Percentiles rank a stretch among this genome's conserved stretches.
These are phyloP conservation scores for Acrocera orbiculus DNA, from an alignment of 2,888 invertebrate species.

Conservation along the genomic window DNA sequence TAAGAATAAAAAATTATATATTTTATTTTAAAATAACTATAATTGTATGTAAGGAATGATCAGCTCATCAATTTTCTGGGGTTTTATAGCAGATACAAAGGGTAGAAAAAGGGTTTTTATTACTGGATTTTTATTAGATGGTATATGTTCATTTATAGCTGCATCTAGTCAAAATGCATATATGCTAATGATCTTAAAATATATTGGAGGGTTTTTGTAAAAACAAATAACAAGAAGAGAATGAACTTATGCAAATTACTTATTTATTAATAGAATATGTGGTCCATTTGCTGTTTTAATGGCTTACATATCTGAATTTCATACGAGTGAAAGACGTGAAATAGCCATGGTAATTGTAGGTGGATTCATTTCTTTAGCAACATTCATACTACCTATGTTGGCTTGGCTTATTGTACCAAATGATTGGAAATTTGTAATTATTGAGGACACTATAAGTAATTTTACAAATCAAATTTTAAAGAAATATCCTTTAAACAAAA, in stretches of 20 bases:
- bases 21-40: not conserved
- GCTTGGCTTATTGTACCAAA: slow-evolving; percentile 56
- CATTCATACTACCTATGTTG: slow-evolving; percentile 44
- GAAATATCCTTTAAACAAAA: not conserved
- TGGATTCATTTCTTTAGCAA: slow-evolving; percentile 46
- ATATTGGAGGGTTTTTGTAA: slow-evolving; percentile 57
- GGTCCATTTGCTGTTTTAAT: slow-evolving; percentile 59
- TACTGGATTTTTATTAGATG: slow-evolving; percentile 45
- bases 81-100: slow-evolving; percentile 55
- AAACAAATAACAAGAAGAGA: slow-evolving; percentile 19
- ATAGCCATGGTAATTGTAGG: slow-evolving; percentile 46
- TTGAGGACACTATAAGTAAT: too few relatives aligned
- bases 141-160: slow-evolving; percentile 42
- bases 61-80: slow-evolving; percentile 57
- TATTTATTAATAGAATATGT: slow-evolving; percentile 40
- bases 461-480: too few relatives aligned
- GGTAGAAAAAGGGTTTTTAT: slow-evolving; percentile 50
- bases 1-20: slow-evolving; percentile 19
- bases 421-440: slow-evolving; percentile 32
- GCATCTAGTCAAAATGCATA: slow-evolving; percentile 47
- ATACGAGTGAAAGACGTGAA: slow-evolving; percentile 44
- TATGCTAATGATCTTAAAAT: slow-evolving; percentile 51
- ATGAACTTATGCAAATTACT: slow-evolving; percentile 1
- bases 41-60: slow-evolving; percentile 47
- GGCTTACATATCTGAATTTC: slow-evolving; percentile 56